A percentile compares a stretch with the other conserved stretches of the same genome.
phyloP scores from a whole-genome alignment of 1,140 invertebrate species.

The Pseudomyrmex gracilis region DNA sequence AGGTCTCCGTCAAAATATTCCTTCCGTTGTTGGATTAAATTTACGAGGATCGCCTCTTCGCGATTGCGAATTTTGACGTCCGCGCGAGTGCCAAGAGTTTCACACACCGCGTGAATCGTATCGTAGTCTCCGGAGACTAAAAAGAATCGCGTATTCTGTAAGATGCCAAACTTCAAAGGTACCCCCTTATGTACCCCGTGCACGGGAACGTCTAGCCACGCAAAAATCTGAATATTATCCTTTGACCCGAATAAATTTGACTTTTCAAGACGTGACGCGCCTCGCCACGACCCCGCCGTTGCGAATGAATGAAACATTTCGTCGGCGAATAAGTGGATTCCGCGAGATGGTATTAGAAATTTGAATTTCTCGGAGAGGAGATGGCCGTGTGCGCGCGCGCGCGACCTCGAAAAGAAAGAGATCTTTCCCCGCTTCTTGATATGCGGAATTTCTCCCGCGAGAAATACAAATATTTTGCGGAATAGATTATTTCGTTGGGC shows the following conservation, averaged over 20 bases:
- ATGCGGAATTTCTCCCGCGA: constrained; percentile 37
- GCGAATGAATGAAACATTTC: constrained; percentile 70
- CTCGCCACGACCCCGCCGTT: not conserved
- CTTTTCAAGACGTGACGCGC: constrained; percentile 17
- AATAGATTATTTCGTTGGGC: constrained; percentile 31
- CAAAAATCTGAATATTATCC: constrained; percentile 43
- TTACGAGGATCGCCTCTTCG: constrained; percentile 4
- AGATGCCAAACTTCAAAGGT: constrained; percentile 25
- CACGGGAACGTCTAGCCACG: not conserved
- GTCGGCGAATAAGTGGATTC: constrained; percentile 40
- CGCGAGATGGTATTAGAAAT: constrained; percentile 61
- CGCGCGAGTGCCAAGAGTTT: not conserved
- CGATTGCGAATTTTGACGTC: not conserved
- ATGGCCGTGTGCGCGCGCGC: too few relatives aligned
- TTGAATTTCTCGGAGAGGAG: constrained; percentile 67
- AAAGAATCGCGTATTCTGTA: not conserved
- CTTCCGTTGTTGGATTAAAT: constrained; percentile 31
- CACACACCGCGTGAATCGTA: not conserved
- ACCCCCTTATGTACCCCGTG: too few relatives aligned
- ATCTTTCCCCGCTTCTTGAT: constrained; percentile 30
- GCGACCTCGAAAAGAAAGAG: too few relatives aligned
- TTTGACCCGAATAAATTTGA: constrained; percentile 56
- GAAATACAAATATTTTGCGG: constrained; percentile 46
- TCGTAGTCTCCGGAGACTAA: not conserved
- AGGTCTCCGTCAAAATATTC: constrained; percentile 27